Evolutionary conservation across 2,113 vertebrate species (phyloP).

Genomic region (Oryzias curvinotus): DNA sequence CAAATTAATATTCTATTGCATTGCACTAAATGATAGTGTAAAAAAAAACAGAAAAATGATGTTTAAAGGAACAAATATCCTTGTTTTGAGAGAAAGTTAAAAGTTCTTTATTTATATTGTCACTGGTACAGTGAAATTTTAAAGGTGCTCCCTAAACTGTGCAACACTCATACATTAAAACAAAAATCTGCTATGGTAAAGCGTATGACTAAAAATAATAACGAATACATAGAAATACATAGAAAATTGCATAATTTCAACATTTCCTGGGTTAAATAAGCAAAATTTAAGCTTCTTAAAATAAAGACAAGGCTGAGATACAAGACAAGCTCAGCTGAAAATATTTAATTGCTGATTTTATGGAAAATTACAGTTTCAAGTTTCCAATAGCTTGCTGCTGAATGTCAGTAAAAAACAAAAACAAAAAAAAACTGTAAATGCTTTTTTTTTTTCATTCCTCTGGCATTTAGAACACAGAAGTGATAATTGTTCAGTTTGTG

Average conservation of each 20-base stretch:
- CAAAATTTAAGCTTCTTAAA: conserved; percentile 33
- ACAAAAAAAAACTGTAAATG: background rate
- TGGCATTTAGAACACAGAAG: conserved; percentile 29
- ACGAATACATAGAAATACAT: too few relatives aligned
- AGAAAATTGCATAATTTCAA: too few relatives aligned
- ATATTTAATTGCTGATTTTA: conserved; percentile 26
- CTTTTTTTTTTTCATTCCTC: conserved; percentile 24
- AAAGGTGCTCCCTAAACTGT: background rate
- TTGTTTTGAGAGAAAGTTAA: too few relatives aligned
- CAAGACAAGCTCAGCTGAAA: conserved; percentile 30
- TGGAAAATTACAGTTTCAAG: conserved; percentile 40
- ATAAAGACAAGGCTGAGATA: conserved; percentile 36
- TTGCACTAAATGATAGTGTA: too few relatives aligned
- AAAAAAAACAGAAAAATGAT: too few relatives aligned
- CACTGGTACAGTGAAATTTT: background rate
- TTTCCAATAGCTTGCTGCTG: conserved; percentile 20
- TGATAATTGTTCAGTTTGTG: conserved; percentile 17
- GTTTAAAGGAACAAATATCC: too few relatives aligned
- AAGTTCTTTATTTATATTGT: background rate
- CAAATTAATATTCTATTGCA: too few relatives aligned
- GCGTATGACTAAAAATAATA: too few relatives aligned
- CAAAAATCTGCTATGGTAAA: too few relatives aligned
- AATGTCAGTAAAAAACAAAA: conserved; percentile 30
- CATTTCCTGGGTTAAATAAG: conserved; percentile 7
- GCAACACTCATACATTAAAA: too few relatives aligned